Percentiles rank a stretch among this genome's conserved stretches.
Evolutionary conservation across 53 echinoderm and acorn worm species (phyloP).

Genomic region (Actinopyga echinites): DNA sequence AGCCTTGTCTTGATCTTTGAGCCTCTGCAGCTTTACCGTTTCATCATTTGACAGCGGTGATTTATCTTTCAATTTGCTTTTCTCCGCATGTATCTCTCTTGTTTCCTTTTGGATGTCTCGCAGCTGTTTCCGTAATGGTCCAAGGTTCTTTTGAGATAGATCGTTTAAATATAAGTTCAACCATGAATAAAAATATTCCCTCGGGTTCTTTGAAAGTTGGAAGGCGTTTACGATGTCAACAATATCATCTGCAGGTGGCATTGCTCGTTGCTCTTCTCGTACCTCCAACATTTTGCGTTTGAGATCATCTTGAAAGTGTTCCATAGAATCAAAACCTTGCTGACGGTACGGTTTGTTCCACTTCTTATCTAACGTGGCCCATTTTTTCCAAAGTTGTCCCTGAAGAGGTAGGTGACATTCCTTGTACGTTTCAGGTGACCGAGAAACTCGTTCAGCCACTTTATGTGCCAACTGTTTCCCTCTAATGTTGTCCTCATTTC

Average conservation of each 20-base stretch:
- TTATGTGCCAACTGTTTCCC: not conserved
- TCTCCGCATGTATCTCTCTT: not conserved
- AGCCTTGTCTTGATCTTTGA: not conserved
- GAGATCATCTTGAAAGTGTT: constrained; percentile 2
- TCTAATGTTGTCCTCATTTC: not conserved
- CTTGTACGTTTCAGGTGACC: not conserved
- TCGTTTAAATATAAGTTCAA: constrained; percentile 19
- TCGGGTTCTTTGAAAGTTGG: too few species aligned
- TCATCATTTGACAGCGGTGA: not conserved
- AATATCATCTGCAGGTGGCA: not conserved
- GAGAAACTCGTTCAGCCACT: not conserved
- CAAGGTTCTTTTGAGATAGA: not conserved
- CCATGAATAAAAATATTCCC: constrained; percentile 1
- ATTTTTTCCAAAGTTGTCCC: constrained; percentile 40
- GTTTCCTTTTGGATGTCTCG: not conserved
- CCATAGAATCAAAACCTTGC: not conserved
- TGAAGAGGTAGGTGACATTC: constrained; percentile 1
- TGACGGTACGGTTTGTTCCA: constrained; percentile 18
- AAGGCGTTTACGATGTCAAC: not conserved
- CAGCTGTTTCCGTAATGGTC: not conserved
- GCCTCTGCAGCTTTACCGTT: not conserved
- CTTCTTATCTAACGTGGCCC: constrained; percentile 41
- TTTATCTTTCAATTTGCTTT: not conserved
- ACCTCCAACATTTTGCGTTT: not conserved
- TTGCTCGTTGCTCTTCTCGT: not conserved